phyloP scores from a whole-genome alignment of 1,140 invertebrate species.

The Drosophila nigrodunni region DNA sequence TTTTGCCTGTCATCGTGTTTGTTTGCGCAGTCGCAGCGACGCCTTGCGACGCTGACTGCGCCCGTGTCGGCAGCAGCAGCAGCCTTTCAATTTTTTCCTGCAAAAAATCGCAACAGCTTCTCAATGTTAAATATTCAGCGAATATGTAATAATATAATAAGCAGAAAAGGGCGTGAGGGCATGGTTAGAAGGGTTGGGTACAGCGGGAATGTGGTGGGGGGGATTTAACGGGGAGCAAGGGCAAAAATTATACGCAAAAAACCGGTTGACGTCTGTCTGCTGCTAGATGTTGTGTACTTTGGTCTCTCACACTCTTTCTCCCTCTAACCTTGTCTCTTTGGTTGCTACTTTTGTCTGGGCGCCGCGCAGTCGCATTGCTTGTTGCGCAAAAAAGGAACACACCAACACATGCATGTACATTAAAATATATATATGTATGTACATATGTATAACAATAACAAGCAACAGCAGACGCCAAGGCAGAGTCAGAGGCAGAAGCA shows the following conservation, averaged over 20 bases:
- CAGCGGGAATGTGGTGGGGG: neutral
- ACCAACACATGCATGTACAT: conserved; percentile 20
- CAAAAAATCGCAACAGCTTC: conserved; percentile 28
- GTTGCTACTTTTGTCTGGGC: conserved; percentile 29
- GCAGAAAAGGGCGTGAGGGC: conserved; percentile 44
- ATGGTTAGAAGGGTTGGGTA: conserved; percentile 8
- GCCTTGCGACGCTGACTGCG: conserved; percentile 14
- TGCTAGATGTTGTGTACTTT: conserved; percentile 57
- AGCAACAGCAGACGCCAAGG: conserved; percentile 27
- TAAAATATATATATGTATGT: neutral
- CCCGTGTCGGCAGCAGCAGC: neutral
- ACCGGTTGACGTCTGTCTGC: conserved; percentile 75
- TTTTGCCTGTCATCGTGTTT: conserved; percentile 33
- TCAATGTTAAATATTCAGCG: conserved; percentile 66
- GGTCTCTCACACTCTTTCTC: conserved; percentile 14
- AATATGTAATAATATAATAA: conserved; percentile 74
- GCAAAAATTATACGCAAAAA: conserved; percentile 81
- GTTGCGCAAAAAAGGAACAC: conserved; percentile 64
- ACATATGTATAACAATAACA: conserved; percentile 54
- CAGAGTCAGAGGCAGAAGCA: conserved; percentile 2
- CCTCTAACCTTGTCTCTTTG: neutral
- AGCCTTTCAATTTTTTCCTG: conserved; percentile 27
- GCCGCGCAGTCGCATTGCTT: conserved; percentile 70
- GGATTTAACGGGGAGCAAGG: conserved; percentile 45
- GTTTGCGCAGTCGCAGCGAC: conserved; percentile 17